Evolutionary conservation across 2,888 invertebrate species (phyloP).

Genomic region (Cheilosia impressa): DNA sequence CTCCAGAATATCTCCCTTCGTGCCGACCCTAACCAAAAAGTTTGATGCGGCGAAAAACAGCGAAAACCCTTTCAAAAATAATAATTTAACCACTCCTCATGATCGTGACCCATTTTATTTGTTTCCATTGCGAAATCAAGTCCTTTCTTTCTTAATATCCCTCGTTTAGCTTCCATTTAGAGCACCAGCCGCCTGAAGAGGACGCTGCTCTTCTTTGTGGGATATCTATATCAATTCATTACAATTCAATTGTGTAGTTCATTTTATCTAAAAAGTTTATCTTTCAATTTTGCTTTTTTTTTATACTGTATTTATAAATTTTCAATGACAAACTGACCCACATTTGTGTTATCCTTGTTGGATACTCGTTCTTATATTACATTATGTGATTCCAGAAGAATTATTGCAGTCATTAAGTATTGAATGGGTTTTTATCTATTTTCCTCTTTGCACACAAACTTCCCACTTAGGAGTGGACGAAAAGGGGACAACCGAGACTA

Average conservation of each 20-base stretch:
- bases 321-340: slow-evolving; percentile 67
- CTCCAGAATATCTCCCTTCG: too few relatives aligned
- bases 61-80: background rate
- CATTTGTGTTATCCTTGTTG: slow-evolving; percentile 64
- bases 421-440: slow-evolving; percentile 42
- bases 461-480: slow-evolving; percentile 21
- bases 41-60: background rate
- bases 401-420: slow-evolving; percentile 57
- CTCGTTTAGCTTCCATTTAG: background rate
- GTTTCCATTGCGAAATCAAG: background rate
- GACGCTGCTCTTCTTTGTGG: background rate
- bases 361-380: slow-evolving; percentile 34
- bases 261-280: background rate
- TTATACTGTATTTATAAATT: slow-evolving; percentile 18
- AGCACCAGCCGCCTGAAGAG: background rate
- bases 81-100: background rate
- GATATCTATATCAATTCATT: slow-evolving; percentile 2
- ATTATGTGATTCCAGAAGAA: slow-evolving; percentile 59
- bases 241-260: background rate
- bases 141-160: background rate
- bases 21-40: background rate
- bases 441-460: slow-evolving; percentile 27
- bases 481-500: slow-evolving; percentile 17
- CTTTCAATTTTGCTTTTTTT: background rate
- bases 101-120: background rate